Evolutionary conservation across 2,888 invertebrate species (phyloP).

Genomic region (Aleiodes testaceus): DNA sequence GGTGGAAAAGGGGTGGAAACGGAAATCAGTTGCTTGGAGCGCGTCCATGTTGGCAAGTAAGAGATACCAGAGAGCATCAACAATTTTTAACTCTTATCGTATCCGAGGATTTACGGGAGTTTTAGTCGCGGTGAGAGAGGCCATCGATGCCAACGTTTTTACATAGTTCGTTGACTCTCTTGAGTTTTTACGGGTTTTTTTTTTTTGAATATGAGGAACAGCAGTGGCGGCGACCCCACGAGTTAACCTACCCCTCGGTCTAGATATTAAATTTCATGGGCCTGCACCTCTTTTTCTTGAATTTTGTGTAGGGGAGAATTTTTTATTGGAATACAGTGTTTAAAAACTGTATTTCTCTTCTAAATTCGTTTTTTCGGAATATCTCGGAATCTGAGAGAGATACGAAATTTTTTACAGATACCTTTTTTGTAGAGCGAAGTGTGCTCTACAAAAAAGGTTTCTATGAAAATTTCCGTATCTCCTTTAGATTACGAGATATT

Average conservation of each 20-base stretch:
- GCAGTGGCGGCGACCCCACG: constrained; percentile 36
- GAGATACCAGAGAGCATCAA: constrained; percentile 36
- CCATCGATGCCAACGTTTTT: constrained; percentile 61
- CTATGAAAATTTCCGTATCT: too few species aligned
- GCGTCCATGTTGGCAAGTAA: constrained; percentile 56
- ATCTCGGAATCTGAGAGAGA: too few species aligned
- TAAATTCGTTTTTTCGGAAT: too few species aligned
- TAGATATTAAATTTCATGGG: constrained; percentile 42
- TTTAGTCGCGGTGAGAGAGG: constrained; percentile 17
- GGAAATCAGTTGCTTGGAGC: constrained; percentile 64
- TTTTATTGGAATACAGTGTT: not conserved
- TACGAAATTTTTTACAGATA: too few species aligned
- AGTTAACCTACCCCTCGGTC: constrained; percentile 7
- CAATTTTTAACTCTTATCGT: constrained; percentile 51
- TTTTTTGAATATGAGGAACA: constrained; percentile 26
- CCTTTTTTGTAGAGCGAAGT: too few species aligned
- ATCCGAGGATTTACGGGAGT: constrained; percentile 56
- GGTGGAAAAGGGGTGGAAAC: not conserved
- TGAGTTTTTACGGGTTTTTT: constrained; percentile 1
- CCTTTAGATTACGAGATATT: too few species aligned
- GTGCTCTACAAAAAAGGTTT: too few species aligned
- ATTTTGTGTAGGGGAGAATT: not conserved
- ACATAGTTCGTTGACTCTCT: constrained; percentile 60
- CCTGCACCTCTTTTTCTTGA: not conserved
- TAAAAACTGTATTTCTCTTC: too few species aligned